Evolutionary conservation across 1,140 invertebrate species (phyloP).

Genomic region (Anagrus nilaparvatae): DNA sequence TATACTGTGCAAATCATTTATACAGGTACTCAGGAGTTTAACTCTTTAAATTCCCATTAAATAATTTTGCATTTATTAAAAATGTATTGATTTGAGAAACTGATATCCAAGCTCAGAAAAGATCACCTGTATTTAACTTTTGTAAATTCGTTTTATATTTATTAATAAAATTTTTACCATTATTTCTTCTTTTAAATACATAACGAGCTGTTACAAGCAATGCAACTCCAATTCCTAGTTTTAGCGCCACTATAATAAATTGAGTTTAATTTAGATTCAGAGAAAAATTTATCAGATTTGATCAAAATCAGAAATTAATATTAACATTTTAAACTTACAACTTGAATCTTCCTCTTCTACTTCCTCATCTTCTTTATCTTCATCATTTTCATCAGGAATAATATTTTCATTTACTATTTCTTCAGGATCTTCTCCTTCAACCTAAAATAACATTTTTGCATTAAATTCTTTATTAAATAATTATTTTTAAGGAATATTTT

Average conservation of each 20-base stretch:
- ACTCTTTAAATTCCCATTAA: too few species aligned
- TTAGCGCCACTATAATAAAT: slow-evolving; percentile 63
- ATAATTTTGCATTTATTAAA: too few species aligned
- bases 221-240: slow-evolving; percentile 64
- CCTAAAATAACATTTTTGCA: slow-evolving; percentile 13
- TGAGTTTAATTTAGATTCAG: slow-evolving; percentile 14
- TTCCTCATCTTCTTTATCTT: slow-evolving; percentile 24
- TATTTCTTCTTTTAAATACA: slow-evolving; percentile 49
- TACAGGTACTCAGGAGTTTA: too few species aligned
- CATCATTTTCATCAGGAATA: slow-evolving; percentile 22
- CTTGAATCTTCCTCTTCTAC: slow-evolving; percentile 36
- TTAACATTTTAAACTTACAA: slow-evolving; percentile 25
- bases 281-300: slow-evolving; percentile 1
- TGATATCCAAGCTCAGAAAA: too few species aligned
- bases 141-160: too few species aligned
- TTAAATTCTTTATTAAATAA: not conserved
- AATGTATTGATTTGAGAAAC: too few species aligned
- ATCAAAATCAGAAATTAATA: not conserved
- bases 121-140: too few species aligned
- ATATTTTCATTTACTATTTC: slow-evolving; percentile 28
- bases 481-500: not conserved
- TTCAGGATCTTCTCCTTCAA: slow-evolving; percentile 27
- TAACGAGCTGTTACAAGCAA: slow-evolving; percentile 66
- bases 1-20: too few species aligned
- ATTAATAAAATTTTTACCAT: slow-evolving; percentile 34